These are phyloP conservation scores for Acanthosepion lycidas DNA, from an alignment of 2,888 invertebrate species.

Conservation along the genomic window DNA sequence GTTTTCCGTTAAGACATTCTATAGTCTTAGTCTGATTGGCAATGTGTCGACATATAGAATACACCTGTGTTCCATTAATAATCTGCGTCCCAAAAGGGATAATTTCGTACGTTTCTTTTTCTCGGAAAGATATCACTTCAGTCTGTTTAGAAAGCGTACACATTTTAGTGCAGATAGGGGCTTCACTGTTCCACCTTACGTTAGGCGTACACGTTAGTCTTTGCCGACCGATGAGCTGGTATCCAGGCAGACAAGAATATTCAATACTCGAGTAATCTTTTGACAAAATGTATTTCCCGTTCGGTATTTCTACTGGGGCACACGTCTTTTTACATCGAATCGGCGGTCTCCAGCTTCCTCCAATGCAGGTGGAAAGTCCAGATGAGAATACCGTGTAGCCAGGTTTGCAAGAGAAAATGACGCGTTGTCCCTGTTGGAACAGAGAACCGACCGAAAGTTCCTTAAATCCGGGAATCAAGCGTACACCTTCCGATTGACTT, in stretches of 20 bases:
- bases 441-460: not conserved
- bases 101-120: not conserved
- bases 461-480: not conserved
- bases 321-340: not conserved
- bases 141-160: not conserved
- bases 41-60: not conserved
- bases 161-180: not conserved
- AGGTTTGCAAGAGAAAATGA: not conserved
- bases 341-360: not conserved
- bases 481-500: not conserved
- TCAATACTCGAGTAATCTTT: not conserved
- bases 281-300: not conserved
- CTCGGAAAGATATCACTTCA: not conserved
- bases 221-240: not conserved
- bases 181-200: not conserved
- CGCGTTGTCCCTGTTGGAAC: not conserved
- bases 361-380: not conserved
- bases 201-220: not conserved
- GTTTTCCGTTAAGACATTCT: not conserved
- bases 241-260: not conserved
- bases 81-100: not conserved
- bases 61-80: not conserved
- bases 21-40: rapidly evolving
- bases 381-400: not conserved
- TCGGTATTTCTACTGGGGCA: not conserved